Evolutionary conservation across 2,113 vertebrate genomes (phyloP), one percentile per base, ranked within the genome.

Genomic region (Trematomus loennbergii): DNA sequence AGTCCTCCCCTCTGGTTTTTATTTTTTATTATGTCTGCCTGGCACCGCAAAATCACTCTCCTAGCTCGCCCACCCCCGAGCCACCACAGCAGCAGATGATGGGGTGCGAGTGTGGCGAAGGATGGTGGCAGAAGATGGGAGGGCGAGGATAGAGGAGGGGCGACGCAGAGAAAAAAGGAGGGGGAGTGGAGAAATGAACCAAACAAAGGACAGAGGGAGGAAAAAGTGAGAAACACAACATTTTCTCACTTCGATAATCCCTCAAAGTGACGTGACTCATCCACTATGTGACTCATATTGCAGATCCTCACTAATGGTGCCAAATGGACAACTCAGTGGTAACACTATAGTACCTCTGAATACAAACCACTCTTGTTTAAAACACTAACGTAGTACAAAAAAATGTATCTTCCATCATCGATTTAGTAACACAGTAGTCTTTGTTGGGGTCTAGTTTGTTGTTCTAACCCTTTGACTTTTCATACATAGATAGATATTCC

Each of bases 1-100:
- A 85, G 71, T 58, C 79, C 88, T 85, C 36, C 70, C 67, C 87
- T 88, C 74, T 17, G 36, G 71, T 88, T 87, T 86, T 83, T 70
- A 87, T 87, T 92, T 93, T 66, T 92, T 90, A 94, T 92, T 91
- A 92, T 89, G 92, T 93, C 93, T 93, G 88, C 73, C 84, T 93
- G 91, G 93, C 90, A 93, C 84, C 69, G 22, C 65, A 86, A 81
- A 78, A 87, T 81, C 85, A 86, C 73, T 74, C 36, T 8, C 8
- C 55, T 1, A 73, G 72, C 57, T 68, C 11, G 22, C 72, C 77
- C 63, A 67, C 20, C 22, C 18, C 59, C 25, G 0, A 50, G 53
- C 57, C n/a, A 12, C 67, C 78, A 53, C 68, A 18, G 49, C 65
- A 68, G 67, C 78, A 79, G 70, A 36, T 48, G 70, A 76, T 63